Base-by-base conservation (phyloP, 2,113 vertebrate species). In the Corydoras maculifer region DNA sequence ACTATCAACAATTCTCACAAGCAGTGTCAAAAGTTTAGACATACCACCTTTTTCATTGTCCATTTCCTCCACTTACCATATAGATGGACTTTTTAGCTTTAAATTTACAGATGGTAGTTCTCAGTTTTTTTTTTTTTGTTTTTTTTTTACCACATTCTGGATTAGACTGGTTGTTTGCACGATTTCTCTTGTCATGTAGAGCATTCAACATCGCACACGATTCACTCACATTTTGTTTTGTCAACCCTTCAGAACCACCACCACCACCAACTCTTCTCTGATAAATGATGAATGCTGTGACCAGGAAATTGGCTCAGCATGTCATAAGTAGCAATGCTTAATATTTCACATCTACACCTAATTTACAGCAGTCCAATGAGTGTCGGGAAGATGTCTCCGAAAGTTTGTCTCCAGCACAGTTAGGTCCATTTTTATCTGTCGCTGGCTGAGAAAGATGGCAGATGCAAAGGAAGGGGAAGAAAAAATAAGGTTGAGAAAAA, bases 361-460 rank as follows among this genome's bases (percentile, higher is more conserved):
- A 62, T 72, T 58, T 72, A 12, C 62, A 15, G 70, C 32, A 18
- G 50, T 5, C 54, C 49, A 50, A 70, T 53, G 79, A 59, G 68
- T 72, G 55, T 76, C 74, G 80, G 81, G 74, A 50, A 79, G 80
- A 65, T 43, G 35, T 43, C 35, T 43, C 35, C 71, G 50, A 65
- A 72, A 79, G 82, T 81, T 81, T 83, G 9, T 58, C 60, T 59
- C 65, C 69, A 69, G 62, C 69, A 79, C 72, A 64, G 15, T 73
- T 54, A 77, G 81, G 80, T 85, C 86, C 82, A 82, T 80, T 78
- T 83, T 78, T 77, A 49, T 70, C 69, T 80, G 83, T 75, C 76
- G 86, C 86, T 87, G 78, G 83, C 58, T 65, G 55, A 79, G 82
- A 76, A 80, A 84, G 79, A 88, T 85, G 81, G 73, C 68, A 86